Percentiles rank a stretch among this genome's conserved stretches.
Evolutionary conservation across 2,797 vertebrate genomes (phyloP).

Genomic region (Alectoris magna): DNA sequence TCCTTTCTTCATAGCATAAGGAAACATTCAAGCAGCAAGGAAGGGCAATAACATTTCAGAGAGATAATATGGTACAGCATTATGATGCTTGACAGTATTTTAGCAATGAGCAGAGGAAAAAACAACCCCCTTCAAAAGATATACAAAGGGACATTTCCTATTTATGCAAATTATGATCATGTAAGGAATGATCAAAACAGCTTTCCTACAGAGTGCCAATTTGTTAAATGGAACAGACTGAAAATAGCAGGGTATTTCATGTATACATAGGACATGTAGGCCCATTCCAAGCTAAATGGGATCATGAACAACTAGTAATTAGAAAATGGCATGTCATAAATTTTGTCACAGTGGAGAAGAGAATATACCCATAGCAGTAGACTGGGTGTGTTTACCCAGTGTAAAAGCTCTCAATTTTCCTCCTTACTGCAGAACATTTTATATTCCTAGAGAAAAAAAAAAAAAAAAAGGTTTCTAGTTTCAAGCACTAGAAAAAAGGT

Average conservation of each 20-base stretch:
- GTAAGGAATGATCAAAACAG: conserved; percentile 28
- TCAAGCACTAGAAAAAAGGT: background rate
- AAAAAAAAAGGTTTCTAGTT: background rate
- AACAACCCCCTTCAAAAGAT: conserved; percentile 22
- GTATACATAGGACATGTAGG: background rate
- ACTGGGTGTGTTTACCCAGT: background rate
- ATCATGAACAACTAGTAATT: conserved; percentile 23
- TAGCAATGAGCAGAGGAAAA: conserved; percentile 5
- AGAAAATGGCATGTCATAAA: conserved; percentile 7
- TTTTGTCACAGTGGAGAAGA: background rate
- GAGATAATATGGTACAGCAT: background rate
- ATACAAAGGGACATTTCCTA: background rate
- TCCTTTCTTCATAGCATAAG: background rate
- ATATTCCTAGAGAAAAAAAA: background rate
- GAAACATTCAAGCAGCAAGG: conserved; percentile 10
- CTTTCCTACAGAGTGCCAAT: conserved; percentile 30
- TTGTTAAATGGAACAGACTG: conserved; percentile 57
- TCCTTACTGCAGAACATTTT: background rate
- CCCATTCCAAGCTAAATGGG: conserved; percentile 4
- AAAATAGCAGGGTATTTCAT: conserved; percentile 56
- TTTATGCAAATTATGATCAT: conserved; percentile 45
- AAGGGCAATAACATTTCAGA: background rate
- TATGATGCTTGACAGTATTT: background rate
- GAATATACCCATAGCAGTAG: background rate
- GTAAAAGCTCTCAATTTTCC: background rate